phyloP scores from a whole-genome alignment of 2,113 vertebrate genomes.

The Prochilodus magdalenae region DNA sequence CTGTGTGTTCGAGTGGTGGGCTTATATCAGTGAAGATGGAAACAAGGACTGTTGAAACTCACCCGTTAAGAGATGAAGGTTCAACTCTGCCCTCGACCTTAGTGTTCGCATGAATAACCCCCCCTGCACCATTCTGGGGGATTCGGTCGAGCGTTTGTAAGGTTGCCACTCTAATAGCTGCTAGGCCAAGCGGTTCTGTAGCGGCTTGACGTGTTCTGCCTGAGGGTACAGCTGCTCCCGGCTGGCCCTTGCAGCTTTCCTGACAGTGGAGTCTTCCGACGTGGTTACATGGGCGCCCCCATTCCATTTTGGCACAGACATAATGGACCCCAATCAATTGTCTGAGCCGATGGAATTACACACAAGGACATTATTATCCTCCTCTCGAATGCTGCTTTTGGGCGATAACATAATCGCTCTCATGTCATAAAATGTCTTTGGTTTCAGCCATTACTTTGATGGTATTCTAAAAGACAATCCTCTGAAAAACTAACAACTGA shows the following conservation, averaged over 20 bases:
- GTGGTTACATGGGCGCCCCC: no score
- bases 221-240: slow-evolving; percentile 40
- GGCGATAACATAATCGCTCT: slow-evolving; percentile 36
- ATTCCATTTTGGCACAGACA: no score
- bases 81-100: slow-evolving; percentile 46
- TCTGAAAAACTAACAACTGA: slow-evolving; percentile 26
- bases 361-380: slow-evolving; percentile 55
- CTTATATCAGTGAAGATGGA: background rate
- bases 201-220: slow-evolving; percentile 53
- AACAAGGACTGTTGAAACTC: background rate
- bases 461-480: slow-evolving; percentile 18
- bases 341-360: slow-evolving; percentile 65
- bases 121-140: slow-evolving; percentile 53
- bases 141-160: no score
- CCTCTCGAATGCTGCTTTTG: slow-evolving; percentile 36
- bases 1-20: background rate
- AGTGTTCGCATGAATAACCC: slow-evolving; percentile 43
- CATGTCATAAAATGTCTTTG: slow-evolving; percentile 51
- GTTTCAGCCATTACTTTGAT: slow-evolving; percentile 46
- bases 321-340: slow-evolving; percentile 70
- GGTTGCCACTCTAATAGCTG: slow-evolving; percentile 50
- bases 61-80: slow-evolving; percentile 7
- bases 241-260: slow-evolving; percentile 58
- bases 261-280: slow-evolving; percentile 55
- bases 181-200: slow-evolving; percentile 52